These are phyloP conservation scores for Mycalesis mineus DNA, from an alignment of 2,888 invertebrate genomes.

Conservation along the genomic window DNA sequence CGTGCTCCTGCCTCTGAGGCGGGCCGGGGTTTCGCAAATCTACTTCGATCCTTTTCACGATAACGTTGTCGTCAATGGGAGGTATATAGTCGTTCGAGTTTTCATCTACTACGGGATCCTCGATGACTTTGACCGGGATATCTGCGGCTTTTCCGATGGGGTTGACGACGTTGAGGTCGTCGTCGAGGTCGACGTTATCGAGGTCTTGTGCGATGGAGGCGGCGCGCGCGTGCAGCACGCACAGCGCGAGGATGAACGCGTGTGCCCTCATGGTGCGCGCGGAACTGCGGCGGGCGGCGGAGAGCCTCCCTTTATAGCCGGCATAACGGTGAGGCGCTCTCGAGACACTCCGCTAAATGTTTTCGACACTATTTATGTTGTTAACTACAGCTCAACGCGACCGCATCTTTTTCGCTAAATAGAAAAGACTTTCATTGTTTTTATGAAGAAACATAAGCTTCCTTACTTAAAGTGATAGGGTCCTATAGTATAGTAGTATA, in stretches of 20 bases:
- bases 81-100: slow-evolving; percentile 38
- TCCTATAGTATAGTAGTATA: too few species aligned
- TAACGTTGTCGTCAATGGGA: slow-evolving; percentile 34
- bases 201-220: slow-evolving; percentile 49
- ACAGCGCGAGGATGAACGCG: slow-evolving; percentile 52
- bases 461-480: too few species aligned
- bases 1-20: slow-evolving; percentile 66
- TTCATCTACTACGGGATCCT: slow-evolving; percentile 42
- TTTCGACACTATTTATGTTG: slow-evolving; percentile 65
- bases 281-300: slow-evolving; percentile 47
- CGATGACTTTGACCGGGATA: slow-evolving; percentile 58
- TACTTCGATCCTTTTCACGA: slow-evolving; percentile 46
- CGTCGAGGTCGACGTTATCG: slow-evolving; percentile 38
- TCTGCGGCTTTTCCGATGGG: slow-evolving; percentile 36
- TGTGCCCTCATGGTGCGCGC: slow-evolving; percentile 61
- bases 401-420: slow-evolving; percentile 28
- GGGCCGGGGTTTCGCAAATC: slow-evolving; percentile 60
- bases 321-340: slow-evolving; percentile 59
- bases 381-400: slow-evolving; percentile 40
- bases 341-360: slow-evolving; percentile 50
- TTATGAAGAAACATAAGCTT: too few species aligned
- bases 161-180: slow-evolving; percentile 16
- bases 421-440: too few species aligned
- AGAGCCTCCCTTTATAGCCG: slow-evolving; percentile 57
- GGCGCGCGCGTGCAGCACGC: slow-evolving; percentile 52